Conservation (phyloP, 2,113 vertebrate species). For the Limnothrissa miodon region DNA sequence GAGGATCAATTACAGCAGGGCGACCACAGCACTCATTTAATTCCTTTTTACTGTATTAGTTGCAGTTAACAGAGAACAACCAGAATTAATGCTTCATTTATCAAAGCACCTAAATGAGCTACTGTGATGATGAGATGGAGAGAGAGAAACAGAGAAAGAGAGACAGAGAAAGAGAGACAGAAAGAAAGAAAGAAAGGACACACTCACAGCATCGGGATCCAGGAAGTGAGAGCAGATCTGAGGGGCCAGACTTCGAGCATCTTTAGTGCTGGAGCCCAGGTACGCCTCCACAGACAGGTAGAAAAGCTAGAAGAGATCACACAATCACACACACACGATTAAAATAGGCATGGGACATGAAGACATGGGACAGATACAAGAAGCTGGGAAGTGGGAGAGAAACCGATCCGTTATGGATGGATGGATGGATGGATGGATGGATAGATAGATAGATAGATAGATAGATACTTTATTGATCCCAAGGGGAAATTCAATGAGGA, state of each 20-base stretch:
- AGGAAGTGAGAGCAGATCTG: slow-evolving; percentile 89
- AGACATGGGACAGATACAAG: too few relatives aligned
- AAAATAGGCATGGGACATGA: background rate
- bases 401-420: too few relatives aligned
- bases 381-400: too few relatives aligned
- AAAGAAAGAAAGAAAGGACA: background rate
- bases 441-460: too few relatives aligned
- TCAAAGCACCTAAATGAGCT: too few relatives aligned
- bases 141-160: too few relatives aligned
- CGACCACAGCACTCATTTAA: background rate
- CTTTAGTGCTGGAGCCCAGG: slow-evolving; percentile 78
- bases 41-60: background rate
- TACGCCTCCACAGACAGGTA: slow-evolving; percentile 88
- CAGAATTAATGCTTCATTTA: too few relatives aligned
- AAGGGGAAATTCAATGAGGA: too few relatives aligned
- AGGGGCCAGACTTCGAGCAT: slow-evolving; percentile 78
- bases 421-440: too few relatives aligned
- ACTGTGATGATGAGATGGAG: background rate
- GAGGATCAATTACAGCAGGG: too few relatives aligned
- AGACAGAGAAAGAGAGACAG: background rate
- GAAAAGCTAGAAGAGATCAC: slow-evolving; percentile 74
- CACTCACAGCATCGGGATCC: slow-evolving; percentile 82
- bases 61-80: background rate
- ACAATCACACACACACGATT: background rate
- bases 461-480: too few relatives aligned